Conservation (phyloP, 1,140 invertebrate genomes). For the Aphelenchoides besseyi region DNA sequence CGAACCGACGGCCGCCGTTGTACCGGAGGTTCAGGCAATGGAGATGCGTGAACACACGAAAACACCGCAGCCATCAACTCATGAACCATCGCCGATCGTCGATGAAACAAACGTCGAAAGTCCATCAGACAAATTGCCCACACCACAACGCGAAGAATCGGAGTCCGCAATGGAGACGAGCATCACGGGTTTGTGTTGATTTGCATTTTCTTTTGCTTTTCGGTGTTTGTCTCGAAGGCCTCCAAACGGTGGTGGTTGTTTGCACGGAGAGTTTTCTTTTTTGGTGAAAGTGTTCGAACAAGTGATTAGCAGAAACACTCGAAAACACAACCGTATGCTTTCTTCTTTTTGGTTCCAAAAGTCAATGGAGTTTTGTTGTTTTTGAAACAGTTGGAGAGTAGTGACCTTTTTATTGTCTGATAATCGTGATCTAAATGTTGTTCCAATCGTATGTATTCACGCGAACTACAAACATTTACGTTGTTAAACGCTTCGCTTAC, state of each 20-base stretch:
- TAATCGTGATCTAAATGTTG: no score
- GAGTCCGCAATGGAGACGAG: background rate
- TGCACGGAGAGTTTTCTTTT: background rate
- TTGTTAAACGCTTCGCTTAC: no score
- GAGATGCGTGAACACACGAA: background rate
- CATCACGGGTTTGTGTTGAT: constrained; percentile 6
- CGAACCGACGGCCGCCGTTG: constrained; percentile 3
- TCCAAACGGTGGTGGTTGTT: background rate
- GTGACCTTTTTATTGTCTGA: no score
- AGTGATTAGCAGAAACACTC: background rate
- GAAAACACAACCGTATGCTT: background rate
- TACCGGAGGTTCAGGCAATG: background rate
- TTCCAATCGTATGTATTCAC: no score
- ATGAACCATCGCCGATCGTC: background rate
- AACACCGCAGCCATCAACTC: background rate
- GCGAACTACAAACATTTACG: no score
- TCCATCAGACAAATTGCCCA: background rate
- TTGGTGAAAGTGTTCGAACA: background rate
- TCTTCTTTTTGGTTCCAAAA: constrained; percentile 2
- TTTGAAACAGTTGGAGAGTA: no score
- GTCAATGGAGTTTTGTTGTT: no score
- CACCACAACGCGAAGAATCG: background rate
- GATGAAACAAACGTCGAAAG: background rate
- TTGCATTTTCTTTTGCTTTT: constrained; percentile 1
- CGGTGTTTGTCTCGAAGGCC: background rate